Evolutionary conservation across 2,113 vertebrate genomes (phyloP).

Genomic region (Oreamnos americanus): DNA sequence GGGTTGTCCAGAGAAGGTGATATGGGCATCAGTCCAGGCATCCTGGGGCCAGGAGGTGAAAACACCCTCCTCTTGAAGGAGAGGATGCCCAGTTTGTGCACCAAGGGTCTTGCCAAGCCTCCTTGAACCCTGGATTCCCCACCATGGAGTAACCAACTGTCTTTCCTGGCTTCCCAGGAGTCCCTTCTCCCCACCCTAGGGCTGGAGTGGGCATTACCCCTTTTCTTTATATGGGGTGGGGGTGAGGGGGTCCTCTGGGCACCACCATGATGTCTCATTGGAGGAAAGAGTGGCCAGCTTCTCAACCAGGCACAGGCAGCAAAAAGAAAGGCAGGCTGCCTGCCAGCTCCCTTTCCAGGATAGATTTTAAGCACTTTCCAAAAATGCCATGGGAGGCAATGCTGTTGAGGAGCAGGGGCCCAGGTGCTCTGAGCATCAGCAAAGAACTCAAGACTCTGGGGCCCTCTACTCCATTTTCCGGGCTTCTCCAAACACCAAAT

Average conservation of each 20-base stretch:
- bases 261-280: conserved; percentile 42
- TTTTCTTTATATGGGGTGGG: neutral
- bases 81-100: neutral
- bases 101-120: conserved; percentile 11
- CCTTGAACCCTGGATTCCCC: neutral
- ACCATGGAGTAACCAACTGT: neutral
- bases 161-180: conserved; percentile 20
- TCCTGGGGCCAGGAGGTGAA: neutral
- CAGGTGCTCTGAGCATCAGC: conserved; percentile 52
- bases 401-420: conserved; percentile 57
- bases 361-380: conserved; percentile 72
- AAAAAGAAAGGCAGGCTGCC: conserved; percentile 46
- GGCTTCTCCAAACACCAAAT: neutral
- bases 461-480: conserved; percentile 42
- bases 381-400: conserved; percentile 61
- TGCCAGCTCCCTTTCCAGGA: conserved; percentile 70
- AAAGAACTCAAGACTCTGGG: conserved; percentile 59
- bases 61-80: neutral
- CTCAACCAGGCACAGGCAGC: conserved; percentile 54
- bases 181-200: neutral
- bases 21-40: neutral
- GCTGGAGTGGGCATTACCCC: neutral
- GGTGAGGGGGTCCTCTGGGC: neutral
- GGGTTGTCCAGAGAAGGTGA: neutral
- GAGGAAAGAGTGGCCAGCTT: conserved; percentile 58